Percentiles rank a stretch among this genome's conserved stretches.
phyloP scores from a whole-genome alignment of 2,888 invertebrate genomes.

The Zygaena filipendulae region DNA sequence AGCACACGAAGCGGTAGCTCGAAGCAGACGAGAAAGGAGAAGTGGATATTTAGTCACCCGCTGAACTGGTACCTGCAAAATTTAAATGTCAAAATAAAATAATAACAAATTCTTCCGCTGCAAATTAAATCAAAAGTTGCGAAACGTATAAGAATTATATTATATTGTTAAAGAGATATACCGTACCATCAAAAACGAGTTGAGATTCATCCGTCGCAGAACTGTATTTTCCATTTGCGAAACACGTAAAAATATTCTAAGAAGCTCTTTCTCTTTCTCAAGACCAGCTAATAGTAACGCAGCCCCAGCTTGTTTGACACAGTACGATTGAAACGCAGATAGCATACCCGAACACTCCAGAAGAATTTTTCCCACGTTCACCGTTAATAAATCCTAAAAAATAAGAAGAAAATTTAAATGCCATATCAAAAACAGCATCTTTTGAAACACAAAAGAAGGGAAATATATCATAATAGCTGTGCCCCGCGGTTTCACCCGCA shows the following conservation, averaged over 20 bases:
- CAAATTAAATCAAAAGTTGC: too few species aligned
- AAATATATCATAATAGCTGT: too few species aligned
- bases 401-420: slow-evolving; percentile 4
- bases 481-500: too few species aligned
- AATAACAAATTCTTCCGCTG: too few species aligned
- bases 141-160: too few species aligned
- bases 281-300: slow-evolving; percentile 88
- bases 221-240: slow-evolving; percentile 97
- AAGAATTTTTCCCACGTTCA: slow-evolving; percentile 91
- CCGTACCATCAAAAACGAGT: slow-evolving; percentile 96
- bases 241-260: slow-evolving; percentile 93
- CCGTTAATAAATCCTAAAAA: slow-evolving; percentile 79
- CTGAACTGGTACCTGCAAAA: slow-evolving; percentile 87
- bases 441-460: not conserved
- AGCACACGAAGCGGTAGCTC: slow-evolving; percentile 88
- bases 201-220: slow-evolving; percentile 92
- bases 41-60: slow-evolving; percentile 97
- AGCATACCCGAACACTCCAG: slow-evolving; percentile 93
- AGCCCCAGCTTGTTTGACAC: slow-evolving; percentile 92
- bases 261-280: slow-evolving; percentile 93
- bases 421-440: not conserved
- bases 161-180: too few species aligned
- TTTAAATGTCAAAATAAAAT: too few species aligned
- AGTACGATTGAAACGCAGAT: slow-evolving; percentile 94
- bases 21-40: slow-evolving; percentile 87